Percentiles rank a stretch among this genome's conserved stretches.
These are phyloP conservation scores for Botrylloides violaceus DNA, from an alignment of 23 tunicate genomes.

Conservation along the genomic window DNA sequence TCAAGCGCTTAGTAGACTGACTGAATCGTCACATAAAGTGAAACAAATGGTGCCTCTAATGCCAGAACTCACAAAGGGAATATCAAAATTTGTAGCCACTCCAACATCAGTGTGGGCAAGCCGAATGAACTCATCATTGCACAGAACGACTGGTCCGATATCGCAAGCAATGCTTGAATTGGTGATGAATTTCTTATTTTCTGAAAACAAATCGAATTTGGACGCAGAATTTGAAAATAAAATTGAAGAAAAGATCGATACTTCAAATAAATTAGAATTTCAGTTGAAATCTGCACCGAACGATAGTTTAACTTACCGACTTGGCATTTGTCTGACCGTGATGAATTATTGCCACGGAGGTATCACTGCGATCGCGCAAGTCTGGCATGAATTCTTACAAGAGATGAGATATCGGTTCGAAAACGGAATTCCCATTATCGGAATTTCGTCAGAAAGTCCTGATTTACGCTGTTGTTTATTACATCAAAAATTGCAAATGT, in stretches of 20 bases:
- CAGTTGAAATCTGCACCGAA: constrained; percentile 82
- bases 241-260: not conserved
- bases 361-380: constrained; percentile 64
- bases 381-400: constrained; percentile 74
- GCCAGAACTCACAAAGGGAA: constrained; percentile 31
- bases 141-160: constrained; percentile 19
- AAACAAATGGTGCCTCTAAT: constrained; percentile 39
- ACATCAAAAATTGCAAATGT: constrained; percentile 88
- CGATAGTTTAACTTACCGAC: constrained; percentile 66
- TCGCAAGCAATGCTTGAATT: constrained; percentile 33
- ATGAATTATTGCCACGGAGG: constrained; percentile 84
- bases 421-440: constrained; percentile 28
- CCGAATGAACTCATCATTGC: not conserved
- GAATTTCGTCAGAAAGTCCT: constrained; percentile 26
- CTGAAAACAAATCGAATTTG: not conserved
- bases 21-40: constrained; percentile 42
- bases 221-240: not conserved
- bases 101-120: constrained; percentile 20
- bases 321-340: constrained; percentile 57
- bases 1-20: constrained; percentile 49
- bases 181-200: constrained; percentile 44
- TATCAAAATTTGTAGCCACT: constrained; percentile 63
- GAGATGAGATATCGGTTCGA: constrained; percentile 62
- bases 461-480: constrained; percentile 64
- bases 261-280: constrained; percentile 21